A percentile compares a stretch with the other conserved stretches of the same genome.
Conservation (phyloP, 2,888 invertebrate genomes). For the Campaea margaritaria region DNA sequence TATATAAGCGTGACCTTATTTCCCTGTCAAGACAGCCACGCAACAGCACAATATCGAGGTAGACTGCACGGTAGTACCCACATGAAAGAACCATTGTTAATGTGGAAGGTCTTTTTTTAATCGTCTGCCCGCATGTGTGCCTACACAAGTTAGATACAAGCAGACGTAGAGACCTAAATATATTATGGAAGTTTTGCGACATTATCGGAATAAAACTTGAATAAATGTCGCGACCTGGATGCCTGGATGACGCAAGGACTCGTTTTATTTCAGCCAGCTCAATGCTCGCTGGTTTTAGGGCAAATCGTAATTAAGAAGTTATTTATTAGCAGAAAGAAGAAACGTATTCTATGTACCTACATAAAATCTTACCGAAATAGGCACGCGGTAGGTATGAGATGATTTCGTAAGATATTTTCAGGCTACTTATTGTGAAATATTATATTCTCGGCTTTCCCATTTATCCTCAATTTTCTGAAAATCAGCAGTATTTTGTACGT, state of each 20-base stretch:
- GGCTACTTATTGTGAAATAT: slow-evolving; percentile 6
- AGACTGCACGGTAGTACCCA: slow-evolving; percentile 31
- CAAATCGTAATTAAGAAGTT: slow-evolving; percentile 12
- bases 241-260: slow-evolving; percentile 58
- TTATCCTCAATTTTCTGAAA: slow-evolving; percentile 6
- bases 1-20: slow-evolving; percentile 25
- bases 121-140: slow-evolving; percentile 47
- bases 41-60: slow-evolving; percentile 12
- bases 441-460: slow-evolving; percentile 3
- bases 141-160: slow-evolving; percentile 5
- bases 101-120: slow-evolving; percentile 62
- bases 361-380: neutral
- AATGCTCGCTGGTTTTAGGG: slow-evolving; percentile 31
- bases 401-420: slow-evolving; percentile 1
- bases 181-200: slow-evolving; percentile 27
- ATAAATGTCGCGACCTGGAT: slow-evolving; percentile 51
- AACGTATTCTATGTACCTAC: no score
- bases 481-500: slow-evolving; percentile 10
- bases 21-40: slow-evolving; percentile 11
- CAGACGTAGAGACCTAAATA: slow-evolving; percentile 10
- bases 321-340: slow-evolving; percentile 9
- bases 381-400: neutral
- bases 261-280: slow-evolving; percentile 44
- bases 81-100: slow-evolving; percentile 63
- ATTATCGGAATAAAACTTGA: slow-evolving; percentile 27